These are phyloP conservation scores for Torymus tubicola DNA, from an alignment of 2,888 invertebrate genomes.

Conservation along the genomic window DNA sequence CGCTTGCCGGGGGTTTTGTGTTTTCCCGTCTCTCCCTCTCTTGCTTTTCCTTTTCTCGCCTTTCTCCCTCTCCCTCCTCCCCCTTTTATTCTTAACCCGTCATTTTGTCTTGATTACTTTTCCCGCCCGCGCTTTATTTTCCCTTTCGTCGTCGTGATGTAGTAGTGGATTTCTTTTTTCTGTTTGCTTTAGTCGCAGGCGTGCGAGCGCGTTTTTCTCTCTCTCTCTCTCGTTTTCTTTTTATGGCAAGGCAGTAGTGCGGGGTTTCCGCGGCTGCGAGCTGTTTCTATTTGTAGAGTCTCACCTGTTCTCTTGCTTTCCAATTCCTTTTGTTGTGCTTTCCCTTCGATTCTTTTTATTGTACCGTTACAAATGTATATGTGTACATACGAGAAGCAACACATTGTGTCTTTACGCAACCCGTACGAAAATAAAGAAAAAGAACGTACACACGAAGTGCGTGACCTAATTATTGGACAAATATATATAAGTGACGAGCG, in stretches of 20 bases:
- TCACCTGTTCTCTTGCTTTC: too few relatives aligned
- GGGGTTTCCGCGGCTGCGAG: too few relatives aligned
- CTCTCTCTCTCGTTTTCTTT: neutral
- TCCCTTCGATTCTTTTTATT: too few relatives aligned
- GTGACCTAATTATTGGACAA: too few relatives aligned
- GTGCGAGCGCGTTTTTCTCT: neutral
- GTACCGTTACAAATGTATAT: too few relatives aligned
- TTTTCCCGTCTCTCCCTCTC: slow-evolving; percentile 6
- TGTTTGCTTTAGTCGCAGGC: neutral
- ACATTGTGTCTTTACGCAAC: too few relatives aligned
- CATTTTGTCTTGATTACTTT: slow-evolving; percentile 47
- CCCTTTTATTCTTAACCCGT: slow-evolving; percentile 11
- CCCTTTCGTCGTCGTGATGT: neutral
- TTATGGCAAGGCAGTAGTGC: neutral
- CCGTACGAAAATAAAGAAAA: too few relatives aligned
- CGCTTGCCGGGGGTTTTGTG: neutral
- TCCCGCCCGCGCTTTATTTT: slow-evolving; percentile 12
- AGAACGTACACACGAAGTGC: too few relatives aligned
- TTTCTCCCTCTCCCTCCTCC: neutral
- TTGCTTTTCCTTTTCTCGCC: neutral
- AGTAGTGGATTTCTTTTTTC: neutral
- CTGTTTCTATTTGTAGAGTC: neutral
- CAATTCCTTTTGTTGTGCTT: too few relatives aligned
- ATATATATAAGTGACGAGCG: too few relatives aligned
- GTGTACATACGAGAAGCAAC: too few relatives aligned